Percentiles rank a stretch among this genome's conserved stretches.
Conservation (phyloP, 2,888 invertebrate genomes). For the Helicoverpa assulta region DNA sequence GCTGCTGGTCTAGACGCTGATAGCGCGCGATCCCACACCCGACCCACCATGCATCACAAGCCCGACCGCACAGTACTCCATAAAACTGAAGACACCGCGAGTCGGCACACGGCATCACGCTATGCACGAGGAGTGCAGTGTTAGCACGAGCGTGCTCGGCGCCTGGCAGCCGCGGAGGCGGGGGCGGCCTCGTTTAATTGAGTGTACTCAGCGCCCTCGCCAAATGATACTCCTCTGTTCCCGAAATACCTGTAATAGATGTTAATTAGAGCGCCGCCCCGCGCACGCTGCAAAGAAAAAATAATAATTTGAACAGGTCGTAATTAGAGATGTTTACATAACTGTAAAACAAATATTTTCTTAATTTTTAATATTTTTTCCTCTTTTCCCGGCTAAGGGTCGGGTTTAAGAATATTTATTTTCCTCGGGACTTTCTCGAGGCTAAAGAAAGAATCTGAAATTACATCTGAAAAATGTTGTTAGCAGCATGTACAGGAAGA, state of each 20-base stretch:
- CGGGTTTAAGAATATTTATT: constrained; percentile 90
- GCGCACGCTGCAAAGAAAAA: constrained; percentile 83
- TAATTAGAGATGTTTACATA: constrained; percentile 90
- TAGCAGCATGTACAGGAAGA: constrained; percentile 50
- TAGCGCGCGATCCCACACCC: constrained; percentile 28
- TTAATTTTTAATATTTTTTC: constrained; percentile 88
- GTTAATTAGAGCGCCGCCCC: constrained; percentile 87
- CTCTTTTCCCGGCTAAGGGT: constrained; percentile 79
- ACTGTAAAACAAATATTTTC: constrained; percentile 90
- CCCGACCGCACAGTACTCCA: constrained; percentile 7
- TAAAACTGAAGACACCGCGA: constrained; percentile 9
- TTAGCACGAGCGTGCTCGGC: constrained; percentile 48
- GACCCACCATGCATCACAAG: constrained; percentile 15
- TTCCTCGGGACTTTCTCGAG: constrained; percentile 80
- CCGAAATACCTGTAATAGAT: constrained; percentile 89
- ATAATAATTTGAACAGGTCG: constrained; percentile 89
- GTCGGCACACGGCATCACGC: constrained; percentile 4
- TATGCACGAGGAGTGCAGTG: constrained; percentile 45
- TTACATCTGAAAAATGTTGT: constrained; percentile 81
- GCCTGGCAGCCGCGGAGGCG: constrained; percentile 59
- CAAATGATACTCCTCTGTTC: constrained; percentile 88
- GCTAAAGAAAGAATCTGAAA: constrained; percentile 82
- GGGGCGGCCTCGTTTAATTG: constrained; percentile 84
- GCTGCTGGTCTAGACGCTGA: constrained; percentile 59
- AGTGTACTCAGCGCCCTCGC: constrained; percentile 89